Conservation (phyloP, 2,888 invertebrate species). For the Leptopilina drosophilae region DNA sequence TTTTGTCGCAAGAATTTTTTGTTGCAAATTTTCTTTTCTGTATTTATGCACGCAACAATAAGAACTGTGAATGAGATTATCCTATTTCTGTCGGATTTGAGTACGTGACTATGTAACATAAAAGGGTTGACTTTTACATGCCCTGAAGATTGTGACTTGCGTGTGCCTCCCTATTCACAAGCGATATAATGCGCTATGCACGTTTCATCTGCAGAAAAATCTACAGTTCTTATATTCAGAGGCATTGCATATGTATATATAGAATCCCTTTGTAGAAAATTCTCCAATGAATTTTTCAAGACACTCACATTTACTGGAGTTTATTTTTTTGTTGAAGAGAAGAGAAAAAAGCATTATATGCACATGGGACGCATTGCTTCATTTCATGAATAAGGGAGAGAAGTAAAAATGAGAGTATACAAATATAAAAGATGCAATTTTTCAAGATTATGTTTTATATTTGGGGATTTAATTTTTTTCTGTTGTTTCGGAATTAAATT, state of each 20-base stretch:
- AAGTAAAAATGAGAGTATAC: no score
- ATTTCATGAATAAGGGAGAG: neutral
- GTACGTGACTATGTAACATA: constrained; percentile 1
- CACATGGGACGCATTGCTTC: neutral
- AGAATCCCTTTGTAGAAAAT: neutral
- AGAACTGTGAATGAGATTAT: neutral
- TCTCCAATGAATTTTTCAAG: constrained; percentile 7
- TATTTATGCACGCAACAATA: no score
- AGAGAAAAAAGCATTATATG: neutral
- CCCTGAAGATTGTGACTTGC: neutral
- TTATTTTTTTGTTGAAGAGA: neutral
- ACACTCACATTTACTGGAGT: neutral
- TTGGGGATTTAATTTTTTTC: no score
- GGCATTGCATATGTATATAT: no score
- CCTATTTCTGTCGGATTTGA: constrained; percentile 9
- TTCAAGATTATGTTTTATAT: no score
- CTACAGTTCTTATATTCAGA: neutral
- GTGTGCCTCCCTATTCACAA: constrained; percentile 10
- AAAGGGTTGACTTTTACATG: neutral
- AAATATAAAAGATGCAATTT: no score
- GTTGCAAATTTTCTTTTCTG: neutral
- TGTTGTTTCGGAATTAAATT: no score
- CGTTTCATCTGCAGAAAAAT: constrained; percentile 12
- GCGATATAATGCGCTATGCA: neutral
- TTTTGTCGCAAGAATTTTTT: no score